Conservation (phyloP, 30 jellyfish, hydroid and myxozoan genomes). For the Turritopsis dohrnii region DNA sequence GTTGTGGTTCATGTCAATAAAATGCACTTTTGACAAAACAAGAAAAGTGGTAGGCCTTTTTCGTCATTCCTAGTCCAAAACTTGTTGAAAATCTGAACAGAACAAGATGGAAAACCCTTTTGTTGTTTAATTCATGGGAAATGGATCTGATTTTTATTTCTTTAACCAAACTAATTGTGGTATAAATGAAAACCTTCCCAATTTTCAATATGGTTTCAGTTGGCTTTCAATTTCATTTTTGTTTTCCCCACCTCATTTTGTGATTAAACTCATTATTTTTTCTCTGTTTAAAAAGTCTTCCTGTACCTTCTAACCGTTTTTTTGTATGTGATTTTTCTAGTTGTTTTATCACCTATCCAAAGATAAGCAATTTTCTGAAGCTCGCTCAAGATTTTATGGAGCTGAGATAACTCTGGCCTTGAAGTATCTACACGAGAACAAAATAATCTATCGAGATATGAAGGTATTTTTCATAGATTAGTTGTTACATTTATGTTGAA, state of each 20-base stretch:
- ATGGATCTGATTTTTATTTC: too few relatives aligned
- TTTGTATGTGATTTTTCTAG: constrained; percentile 31
- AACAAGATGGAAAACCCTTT: too few relatives aligned
- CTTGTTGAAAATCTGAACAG: too few relatives aligned
- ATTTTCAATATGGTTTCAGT: too few relatives aligned
- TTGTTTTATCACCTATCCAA: constrained; percentile 78
- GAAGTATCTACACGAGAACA: constrained; percentile 83
- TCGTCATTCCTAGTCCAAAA: too few relatives aligned
- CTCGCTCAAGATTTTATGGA: constrained; percentile 85
- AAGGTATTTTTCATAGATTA: constrained; percentile 45
- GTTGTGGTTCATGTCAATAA: too few relatives aligned
- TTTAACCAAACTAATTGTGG: too few relatives aligned
- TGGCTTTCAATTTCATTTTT: not conserved
- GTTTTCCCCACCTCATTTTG: not conserved
- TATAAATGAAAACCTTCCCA: not conserved
- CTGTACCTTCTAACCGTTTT: not conserved
- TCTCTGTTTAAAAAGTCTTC: too few relatives aligned
- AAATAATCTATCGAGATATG: constrained; percentile 82
- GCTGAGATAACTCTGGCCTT: constrained; percentile 93
- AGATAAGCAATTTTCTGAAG: constrained; percentile 81
- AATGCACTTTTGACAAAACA: too few relatives aligned
- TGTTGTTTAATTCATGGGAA: too few relatives aligned
- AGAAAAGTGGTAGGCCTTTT: too few relatives aligned
- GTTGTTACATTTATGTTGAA: not conserved
- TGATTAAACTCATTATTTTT: too few relatives aligned